Evolutionary conservation across 2,113 vertebrate genomes (phyloP).

Genomic region (Nannospalax galili): DNA sequence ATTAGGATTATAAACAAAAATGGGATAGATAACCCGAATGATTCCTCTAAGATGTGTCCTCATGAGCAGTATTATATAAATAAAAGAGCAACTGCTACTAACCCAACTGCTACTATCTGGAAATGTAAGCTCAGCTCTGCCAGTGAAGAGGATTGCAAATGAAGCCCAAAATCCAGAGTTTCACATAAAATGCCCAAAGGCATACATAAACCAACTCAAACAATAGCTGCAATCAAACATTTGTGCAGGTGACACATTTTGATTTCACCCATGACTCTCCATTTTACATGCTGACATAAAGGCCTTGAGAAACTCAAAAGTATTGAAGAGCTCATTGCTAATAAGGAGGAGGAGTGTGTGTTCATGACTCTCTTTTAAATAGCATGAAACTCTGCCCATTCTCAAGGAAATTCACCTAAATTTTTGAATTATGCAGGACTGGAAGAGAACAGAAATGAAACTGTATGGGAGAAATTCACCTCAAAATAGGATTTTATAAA

Average conservation of each 20-base stretch:
- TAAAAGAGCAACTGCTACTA: background rate
- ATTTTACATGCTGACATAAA: background rate
- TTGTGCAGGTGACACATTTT: background rate
- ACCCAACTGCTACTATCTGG: rapidly evolving
- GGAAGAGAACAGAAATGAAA: background rate
- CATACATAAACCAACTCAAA: constrained; percentile 30
- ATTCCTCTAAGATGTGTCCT: rapidly evolving
- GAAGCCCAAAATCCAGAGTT: background rate
- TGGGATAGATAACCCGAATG: background rate
- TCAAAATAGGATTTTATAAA: background rate
- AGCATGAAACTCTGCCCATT: background rate
- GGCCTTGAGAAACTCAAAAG: background rate
- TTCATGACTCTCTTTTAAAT: no score
- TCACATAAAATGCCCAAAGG: background rate
- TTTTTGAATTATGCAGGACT: background rate
- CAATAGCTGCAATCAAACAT: background rate
- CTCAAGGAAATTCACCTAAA: background rate
- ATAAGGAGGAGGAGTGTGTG: background rate
- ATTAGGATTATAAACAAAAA: background rate
- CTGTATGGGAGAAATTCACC: background rate
- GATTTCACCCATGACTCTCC: background rate
- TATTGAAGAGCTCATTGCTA: no score
- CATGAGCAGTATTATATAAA: background rate
- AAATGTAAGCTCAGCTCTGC: background rate
- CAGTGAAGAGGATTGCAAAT: background rate